Conservation (phyloP, 2,797 vertebrate genomes). For the Harpagifer antarcticus region DNA sequence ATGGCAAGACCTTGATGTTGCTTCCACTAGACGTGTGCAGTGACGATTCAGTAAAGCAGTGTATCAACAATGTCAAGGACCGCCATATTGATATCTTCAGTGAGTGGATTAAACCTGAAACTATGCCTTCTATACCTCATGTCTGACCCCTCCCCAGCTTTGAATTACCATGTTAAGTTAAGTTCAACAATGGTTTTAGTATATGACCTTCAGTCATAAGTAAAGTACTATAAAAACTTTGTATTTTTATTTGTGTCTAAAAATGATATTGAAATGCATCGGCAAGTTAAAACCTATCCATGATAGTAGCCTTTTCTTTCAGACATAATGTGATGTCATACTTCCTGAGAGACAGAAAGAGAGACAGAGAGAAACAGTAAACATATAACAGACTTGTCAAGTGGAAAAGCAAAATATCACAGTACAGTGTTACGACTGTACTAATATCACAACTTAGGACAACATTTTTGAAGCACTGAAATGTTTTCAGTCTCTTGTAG, state of each 20-base stretch:
- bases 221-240: not conserved
- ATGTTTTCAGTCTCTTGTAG: constrained; percentile 3
- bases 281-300: not conserved
- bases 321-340: constrained; percentile 7
- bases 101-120: constrained; percentile 78
- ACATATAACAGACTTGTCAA: constrained; percentile 7
- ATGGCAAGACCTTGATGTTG: constrained; percentile 88
- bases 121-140: not conserved
- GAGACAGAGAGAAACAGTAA: not conserved
- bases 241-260: not conserved
- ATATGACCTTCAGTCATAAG: not conserved
- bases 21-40: constrained; percentile 91
- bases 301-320: not conserved
- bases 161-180: not conserved
- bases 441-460: not conserved
- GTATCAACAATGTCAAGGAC: constrained; percentile 86
- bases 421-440: not conserved
- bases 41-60: constrained; percentile 90
- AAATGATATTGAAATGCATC: not conserved
- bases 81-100: constrained; percentile 91
- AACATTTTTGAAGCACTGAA: constrained; percentile 9
- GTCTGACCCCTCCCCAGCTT: not conserved
- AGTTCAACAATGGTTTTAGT: not conserved
- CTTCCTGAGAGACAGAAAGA: not conserved
- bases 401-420: not conserved